A percentile compares a stretch with the other conserved stretches of the same genome.
Evolutionary conservation across 92 coral and sea anemone species (phyloP).

Genomic region (Phenganax subtilis): DNA sequence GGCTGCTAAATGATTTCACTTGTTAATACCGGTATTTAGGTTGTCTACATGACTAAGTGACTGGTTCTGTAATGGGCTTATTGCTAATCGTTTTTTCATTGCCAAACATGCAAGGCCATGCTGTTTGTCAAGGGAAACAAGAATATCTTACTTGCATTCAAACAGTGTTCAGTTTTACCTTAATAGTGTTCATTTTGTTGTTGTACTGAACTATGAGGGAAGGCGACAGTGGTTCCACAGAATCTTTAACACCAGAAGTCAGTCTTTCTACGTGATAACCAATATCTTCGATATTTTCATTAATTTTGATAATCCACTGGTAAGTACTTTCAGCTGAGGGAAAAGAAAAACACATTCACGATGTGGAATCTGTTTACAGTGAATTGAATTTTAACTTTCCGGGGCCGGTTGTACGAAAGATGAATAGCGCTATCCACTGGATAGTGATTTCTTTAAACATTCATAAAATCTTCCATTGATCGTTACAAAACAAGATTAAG

Average conservation of each 20-base stretch:
- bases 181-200: constrained; percentile 33
- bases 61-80: too few relatives aligned
- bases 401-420: not conserved
- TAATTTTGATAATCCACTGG: constrained; percentile 35
- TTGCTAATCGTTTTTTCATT: too few relatives aligned
- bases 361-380: not conserved
- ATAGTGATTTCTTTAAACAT: not conserved
- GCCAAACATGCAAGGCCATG: too few relatives aligned
- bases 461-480: too few relatives aligned
- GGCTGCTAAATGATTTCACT: too few relatives aligned
- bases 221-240: constrained; percentile 11
- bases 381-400: not conserved
- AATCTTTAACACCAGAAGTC: constrained; percentile 11
- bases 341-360: not conserved
- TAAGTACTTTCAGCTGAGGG: constrained; percentile 18
- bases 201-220: constrained; percentile 29
- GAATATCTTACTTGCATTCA: not conserved
- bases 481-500: too few relatives aligned
- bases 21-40: too few relatives aligned
- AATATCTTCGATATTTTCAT: constrained; percentile 36
- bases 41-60: too few relatives aligned
- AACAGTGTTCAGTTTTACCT: constrained; percentile 5
- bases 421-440: not conserved
- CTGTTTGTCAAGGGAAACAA: too few relatives aligned
- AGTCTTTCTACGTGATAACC: constrained; percentile 35